Conservation (phyloP, 2,888 invertebrate genomes). For the Polydrusus pterygomalis region DNA sequence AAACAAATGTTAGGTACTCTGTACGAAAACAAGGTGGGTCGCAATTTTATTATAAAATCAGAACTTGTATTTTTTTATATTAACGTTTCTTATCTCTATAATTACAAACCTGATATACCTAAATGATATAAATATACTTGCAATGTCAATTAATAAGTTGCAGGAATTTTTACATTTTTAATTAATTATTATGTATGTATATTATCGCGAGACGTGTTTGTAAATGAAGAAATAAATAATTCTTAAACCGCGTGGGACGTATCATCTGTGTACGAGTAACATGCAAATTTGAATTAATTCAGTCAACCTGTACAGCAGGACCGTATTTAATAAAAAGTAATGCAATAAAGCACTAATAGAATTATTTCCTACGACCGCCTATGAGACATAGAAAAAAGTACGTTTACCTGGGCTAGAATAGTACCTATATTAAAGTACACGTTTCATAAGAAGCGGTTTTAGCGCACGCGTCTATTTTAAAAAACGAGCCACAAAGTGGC, state of each 20-base stretch:
- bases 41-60: too few relatives aligned
- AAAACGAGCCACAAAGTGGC: too few relatives aligned
- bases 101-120: constrained; percentile 8
- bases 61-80: not conserved
- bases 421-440: too few relatives aligned
- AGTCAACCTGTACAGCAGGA: constrained; percentile 41
- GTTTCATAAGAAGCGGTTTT: too few relatives aligned
- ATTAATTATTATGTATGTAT: constrained; percentile 48
- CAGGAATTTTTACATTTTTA: constrained; percentile 46
- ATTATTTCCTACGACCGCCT: too few relatives aligned
- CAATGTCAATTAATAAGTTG: constrained; percentile 35
- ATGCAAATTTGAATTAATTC: constrained; percentile 51
- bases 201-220: constrained; percentile 50
- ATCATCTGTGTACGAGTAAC: constrained; percentile 45
- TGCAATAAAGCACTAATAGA: too few relatives aligned
- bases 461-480: too few relatives aligned
- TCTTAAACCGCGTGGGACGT: constrained; percentile 49
- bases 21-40: too few relatives aligned
- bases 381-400: too few relatives aligned
- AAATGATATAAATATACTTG: not conserved
- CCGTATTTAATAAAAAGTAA: not conserved
- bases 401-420: too few relatives aligned
- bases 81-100: not conserved
- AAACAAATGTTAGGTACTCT: too few relatives aligned
- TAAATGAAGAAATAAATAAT: constrained; percentile 57